Evolutionary conservation across 1,140 invertebrate genomes (phyloP).

Genomic region (Drosophila rhopaloa): DNA sequence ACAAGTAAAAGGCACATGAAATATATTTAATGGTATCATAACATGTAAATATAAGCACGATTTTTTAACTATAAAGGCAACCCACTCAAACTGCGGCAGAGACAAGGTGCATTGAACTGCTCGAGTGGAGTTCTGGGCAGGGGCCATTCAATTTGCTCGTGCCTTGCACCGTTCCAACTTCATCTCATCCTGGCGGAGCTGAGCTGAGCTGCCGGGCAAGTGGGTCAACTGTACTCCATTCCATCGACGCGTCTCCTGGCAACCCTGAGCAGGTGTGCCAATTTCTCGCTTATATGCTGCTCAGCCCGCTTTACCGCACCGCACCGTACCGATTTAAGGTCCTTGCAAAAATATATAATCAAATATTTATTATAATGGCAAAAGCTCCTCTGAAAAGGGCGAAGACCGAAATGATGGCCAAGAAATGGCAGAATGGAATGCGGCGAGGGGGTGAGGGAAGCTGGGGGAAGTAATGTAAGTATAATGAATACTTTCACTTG

Average conservation of each 20-base stretch:
- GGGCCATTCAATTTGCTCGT: slow-evolving; percentile 71
- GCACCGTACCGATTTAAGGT: slow-evolving; percentile 54
- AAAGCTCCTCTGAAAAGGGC: slow-evolving; percentile 15
- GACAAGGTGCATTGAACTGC: slow-evolving; percentile 66
- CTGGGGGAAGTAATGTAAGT: slow-evolving; percentile 53
- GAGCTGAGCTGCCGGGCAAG: slow-evolving; percentile 31
- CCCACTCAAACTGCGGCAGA: slow-evolving; percentile 6
- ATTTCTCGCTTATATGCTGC: slow-evolving; percentile 43
- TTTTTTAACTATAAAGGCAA: not conserved
- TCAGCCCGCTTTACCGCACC: slow-evolving; percentile 30
- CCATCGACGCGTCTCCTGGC: slow-evolving; percentile 22
- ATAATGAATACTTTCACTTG: slow-evolving; percentile 77
- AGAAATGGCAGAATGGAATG: slow-evolving; percentile 1
- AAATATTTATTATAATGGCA: slow-evolving; percentile 77
- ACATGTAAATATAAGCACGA: too few species aligned
- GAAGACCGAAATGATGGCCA: slow-evolving; percentile 25
- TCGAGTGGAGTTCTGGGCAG: slow-evolving; percentile 53
- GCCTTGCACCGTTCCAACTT: slow-evolving; percentile 39
- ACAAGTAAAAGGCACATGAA: too few species aligned
- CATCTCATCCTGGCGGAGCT: slow-evolving; percentile 14
- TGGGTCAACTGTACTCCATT: slow-evolving; percentile 72
- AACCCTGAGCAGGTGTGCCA: slow-evolving; percentile 60
- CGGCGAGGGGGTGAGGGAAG: not conserved
- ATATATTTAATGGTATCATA: too few species aligned
- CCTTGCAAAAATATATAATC: slow-evolving; percentile 68